These are phyloP conservation scores for Ceratosolen solmsi DNA, from an alignment of 1,140 invertebrate genomes.

Conservation along the genomic window DNA sequence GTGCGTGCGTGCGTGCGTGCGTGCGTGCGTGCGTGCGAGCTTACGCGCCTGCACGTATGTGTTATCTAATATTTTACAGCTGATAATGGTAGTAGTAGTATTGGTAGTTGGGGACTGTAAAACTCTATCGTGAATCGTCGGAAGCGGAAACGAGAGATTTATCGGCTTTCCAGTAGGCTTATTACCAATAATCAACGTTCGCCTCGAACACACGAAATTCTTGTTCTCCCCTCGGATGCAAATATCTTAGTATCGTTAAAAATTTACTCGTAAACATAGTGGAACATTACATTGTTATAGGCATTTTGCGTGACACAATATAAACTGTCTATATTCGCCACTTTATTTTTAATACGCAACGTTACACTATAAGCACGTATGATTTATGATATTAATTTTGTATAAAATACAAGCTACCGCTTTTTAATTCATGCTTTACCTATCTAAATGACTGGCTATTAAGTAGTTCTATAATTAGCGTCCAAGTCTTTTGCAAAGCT, in stretches of 20 bases:
- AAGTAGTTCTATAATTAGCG: background rate
- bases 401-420: background rate
- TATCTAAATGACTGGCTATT: background rate
- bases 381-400: background rate
- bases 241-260: background rate
- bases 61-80: no score
- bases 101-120: background rate
- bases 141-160: constrained; percentile 39
- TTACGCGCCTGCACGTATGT: no score
- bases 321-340: background rate
- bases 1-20: background rate
- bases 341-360: background rate
- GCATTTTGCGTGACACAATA: background rate
- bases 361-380: no score
- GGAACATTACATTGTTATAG: background rate
- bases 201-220: background rate
- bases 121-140: constrained; percentile 23
- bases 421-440: background rate
- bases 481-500: background rate
- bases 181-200: background rate
- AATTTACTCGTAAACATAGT: background rate
- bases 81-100: no score
- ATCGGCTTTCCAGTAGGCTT: constrained; percentile 20
- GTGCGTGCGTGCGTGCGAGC: no score
- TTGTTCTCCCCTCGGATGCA: background rate